Percentiles rank a stretch among this genome's conserved stretches.
Evolutionary conservation across 2,888 invertebrate species (phyloP).

Genomic region (Mythimna ferrago): DNA sequence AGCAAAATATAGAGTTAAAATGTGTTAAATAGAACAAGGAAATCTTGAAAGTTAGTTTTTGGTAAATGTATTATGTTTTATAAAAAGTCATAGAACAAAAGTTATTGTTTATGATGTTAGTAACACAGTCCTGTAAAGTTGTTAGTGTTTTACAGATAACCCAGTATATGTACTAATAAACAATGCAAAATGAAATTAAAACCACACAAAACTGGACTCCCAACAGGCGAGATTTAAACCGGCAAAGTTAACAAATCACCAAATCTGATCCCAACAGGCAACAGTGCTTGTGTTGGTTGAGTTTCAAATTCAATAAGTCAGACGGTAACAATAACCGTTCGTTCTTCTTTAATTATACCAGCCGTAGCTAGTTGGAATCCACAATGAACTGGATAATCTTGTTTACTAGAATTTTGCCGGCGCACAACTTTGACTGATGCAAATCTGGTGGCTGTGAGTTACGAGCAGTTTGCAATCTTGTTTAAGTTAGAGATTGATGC

Average conservation of each 20-base stretch:
- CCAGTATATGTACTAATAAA: neutral
- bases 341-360: conserved; percentile 75
- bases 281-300: conserved; percentile 41
- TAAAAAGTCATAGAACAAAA: too few relatives aligned
- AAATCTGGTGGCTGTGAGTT: conserved; percentile 65
- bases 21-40: too few relatives aligned
- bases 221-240: neutral
- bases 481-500: conserved; percentile 44
- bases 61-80: too few relatives aligned
- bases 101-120: too few relatives aligned
- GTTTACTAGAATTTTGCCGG: conserved; percentile 75
- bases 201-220: neutral
- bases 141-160: too few relatives aligned
- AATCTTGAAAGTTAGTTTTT: too few relatives aligned
- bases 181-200: neutral
- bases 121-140: too few relatives aligned
- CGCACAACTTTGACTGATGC: conserved; percentile 73
- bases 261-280: conserved; percentile 28
- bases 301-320: conserved; percentile 70
- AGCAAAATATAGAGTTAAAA: too few relatives aligned
- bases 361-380: conserved; percentile 64
- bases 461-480: conserved; percentile 41
- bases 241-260: conserved; percentile 9
- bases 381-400: conserved; percentile 78
- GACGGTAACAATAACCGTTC: conserved; percentile 68